phyloP scores from a whole-genome alignment of 2,888 invertebrate species.

The Clistopyga incitator region DNA sequence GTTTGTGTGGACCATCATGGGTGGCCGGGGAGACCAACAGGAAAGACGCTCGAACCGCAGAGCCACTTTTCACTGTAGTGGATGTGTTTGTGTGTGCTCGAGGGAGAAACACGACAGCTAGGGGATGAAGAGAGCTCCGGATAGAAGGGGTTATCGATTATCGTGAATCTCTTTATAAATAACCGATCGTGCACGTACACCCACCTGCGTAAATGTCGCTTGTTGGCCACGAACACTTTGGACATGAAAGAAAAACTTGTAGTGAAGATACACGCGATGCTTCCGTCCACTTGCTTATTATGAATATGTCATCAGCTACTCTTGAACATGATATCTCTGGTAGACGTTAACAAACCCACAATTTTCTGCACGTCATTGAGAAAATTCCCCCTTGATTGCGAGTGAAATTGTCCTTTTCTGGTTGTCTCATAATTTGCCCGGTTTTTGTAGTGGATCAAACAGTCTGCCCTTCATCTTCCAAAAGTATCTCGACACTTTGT shows the following conservation, averaged over 20 bases:
- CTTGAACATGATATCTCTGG: slow-evolving; percentile 3
- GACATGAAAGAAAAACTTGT: neutral
- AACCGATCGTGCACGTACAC: slow-evolving; percentile 80
- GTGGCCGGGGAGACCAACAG: neutral
- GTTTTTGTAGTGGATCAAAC: neutral
- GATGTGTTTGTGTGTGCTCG: slow-evolving; percentile 34
- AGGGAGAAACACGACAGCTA: slow-evolving; percentile 65
- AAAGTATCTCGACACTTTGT: too few relatives aligned
- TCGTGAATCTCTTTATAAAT: slow-evolving; percentile 83
- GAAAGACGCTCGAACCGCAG: slow-evolving; percentile 50
- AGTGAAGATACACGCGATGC: slow-evolving; percentile 6
- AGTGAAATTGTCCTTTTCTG: too few relatives aligned
- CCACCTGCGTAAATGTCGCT: slow-evolving; percentile 77
- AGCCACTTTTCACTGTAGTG: slow-evolving; percentile 36
- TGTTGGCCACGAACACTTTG: slow-evolving; percentile 27
- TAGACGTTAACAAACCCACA: neutral
- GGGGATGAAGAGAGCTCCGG: slow-evolving; percentile 72
- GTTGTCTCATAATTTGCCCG: too few relatives aligned
- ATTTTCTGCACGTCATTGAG: neutral
- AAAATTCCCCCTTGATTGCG: slow-evolving; percentile 3
- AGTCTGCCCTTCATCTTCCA: too few relatives aligned
- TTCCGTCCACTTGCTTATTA: neutral
- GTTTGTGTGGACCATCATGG: slow-evolving; percentile 45
- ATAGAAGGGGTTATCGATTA: slow-evolving; percentile 79
- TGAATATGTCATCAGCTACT: neutral